Evolutionary conservation across 2,797 vertebrate species (phyloP), one percentile per base, ranked within the genome.

Genomic region (Pseudomugil tenellus): DNA sequence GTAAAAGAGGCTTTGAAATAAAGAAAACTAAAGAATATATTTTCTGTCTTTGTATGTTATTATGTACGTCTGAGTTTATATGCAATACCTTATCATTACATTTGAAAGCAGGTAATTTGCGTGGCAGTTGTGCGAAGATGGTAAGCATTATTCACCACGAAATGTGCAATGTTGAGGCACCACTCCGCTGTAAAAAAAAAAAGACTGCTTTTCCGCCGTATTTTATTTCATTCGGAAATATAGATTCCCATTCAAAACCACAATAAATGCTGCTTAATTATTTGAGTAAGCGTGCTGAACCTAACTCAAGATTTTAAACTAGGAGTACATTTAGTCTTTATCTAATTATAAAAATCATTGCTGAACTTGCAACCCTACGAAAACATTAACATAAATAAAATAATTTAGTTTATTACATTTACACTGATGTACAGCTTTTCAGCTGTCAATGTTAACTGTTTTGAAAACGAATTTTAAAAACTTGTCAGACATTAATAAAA

Each of bases 1-100:
- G 82, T 81, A 74, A 81, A 86, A 73, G 46, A 86, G 55, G 74
- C 84, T 88, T 91, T 86, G 69, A 84, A 87, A 83, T 90, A 84
- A 87, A 88, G 37, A 86, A 16, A 85, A 80, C 76, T 72, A 72
- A 85, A 80, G 28, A 49, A 72, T 61, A 63, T 35, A 31, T 53
- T 2, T 31, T 37, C 43, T 14, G 6, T 43, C 23, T 75, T 29
- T 43, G 63, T 70, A 11, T 39, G 19, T 53, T 19, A 25, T 7
- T 52, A 3, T 23, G 11, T 16, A n/a, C 6, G 11, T 46, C 8
- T 43, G 14, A 21, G 10, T 61, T 35, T 64, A 2, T 39, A 3
- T 6, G 43, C 1, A 2, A 17, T 19, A n/a, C 21, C 29, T 14
- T 25, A 32, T 56, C 39, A 52, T n/a, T 12, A 11, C 2, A 2